Conservation (phyloP, 2,113 vertebrate genomes). For the Pedionomus torquatus region DNA sequence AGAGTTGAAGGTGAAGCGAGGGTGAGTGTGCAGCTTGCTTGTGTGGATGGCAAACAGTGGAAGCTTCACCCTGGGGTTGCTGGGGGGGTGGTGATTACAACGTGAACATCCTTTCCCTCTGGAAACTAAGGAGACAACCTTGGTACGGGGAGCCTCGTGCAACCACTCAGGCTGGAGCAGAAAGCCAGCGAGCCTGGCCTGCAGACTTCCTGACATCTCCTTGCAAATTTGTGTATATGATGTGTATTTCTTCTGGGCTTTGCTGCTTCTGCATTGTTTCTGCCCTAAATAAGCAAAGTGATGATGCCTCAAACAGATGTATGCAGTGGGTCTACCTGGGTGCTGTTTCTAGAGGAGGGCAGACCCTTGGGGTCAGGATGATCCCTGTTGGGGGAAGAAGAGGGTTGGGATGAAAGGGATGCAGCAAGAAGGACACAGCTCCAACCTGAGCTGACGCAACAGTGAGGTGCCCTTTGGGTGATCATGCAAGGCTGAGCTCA, state of each 20-base stretch:
- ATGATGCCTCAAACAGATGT: neutral
- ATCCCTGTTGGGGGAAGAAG: neutral
- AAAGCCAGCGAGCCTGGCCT: neutral
- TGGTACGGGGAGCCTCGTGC: accelerated
- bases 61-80: neutral
- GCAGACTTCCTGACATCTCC: accelerated
- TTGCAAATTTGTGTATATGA: accelerated
- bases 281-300: neutral
- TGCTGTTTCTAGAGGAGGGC: neutral
- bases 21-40: accelerated
- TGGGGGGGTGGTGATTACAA: neutral
- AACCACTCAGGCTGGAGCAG: neutral
- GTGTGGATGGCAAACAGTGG: neutral
- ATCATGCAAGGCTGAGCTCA: accelerated
- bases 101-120: neutral
- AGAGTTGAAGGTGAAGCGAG: accelerated
- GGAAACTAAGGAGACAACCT: neutral
- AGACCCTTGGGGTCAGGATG: neutral
- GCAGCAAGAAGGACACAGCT: neutral
- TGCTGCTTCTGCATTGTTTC: accelerated
- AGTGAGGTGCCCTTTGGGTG: neutral
- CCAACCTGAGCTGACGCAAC: neutral
- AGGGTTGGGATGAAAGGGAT: accelerated
- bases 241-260: neutral
- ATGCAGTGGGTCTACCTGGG: neutral